phyloP scores from a whole-genome alignment of 2,888 invertebrate species.

The Pseudoips prasinana region DNA sequence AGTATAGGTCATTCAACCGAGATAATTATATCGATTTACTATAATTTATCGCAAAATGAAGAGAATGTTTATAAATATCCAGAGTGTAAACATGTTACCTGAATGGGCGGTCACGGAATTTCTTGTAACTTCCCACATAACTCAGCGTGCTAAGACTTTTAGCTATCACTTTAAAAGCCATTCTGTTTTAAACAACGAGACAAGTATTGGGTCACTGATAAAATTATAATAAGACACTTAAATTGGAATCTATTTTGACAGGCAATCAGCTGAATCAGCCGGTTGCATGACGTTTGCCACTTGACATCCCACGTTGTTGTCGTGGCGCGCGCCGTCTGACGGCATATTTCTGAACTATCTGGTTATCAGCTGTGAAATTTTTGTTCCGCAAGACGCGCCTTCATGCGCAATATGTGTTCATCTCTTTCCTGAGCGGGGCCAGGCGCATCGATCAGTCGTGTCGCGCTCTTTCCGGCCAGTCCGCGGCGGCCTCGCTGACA shows the following conservation, averaged over 20 bases:
- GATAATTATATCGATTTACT: too few relatives aligned
- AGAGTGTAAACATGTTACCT: conserved; percentile 46
- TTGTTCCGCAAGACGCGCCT: conserved; percentile 65
- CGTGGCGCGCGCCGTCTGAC: conserved; percentile 47
- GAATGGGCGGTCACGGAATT: conserved; percentile 57
- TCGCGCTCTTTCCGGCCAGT: conserved; percentile 66
- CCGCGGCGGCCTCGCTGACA: conserved; percentile 56
- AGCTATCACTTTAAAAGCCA: conserved; percentile 62
- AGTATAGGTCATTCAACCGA: too few relatives aligned
- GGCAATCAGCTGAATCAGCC: conserved; percentile 10
- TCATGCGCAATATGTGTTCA: conserved; percentile 72
- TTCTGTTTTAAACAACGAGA: conserved; percentile 30
- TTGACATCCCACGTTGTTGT: conserved; percentile 38
- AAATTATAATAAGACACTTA: conserved; percentile 2
- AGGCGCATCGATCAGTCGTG: conserved; percentile 58
- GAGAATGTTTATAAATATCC: too few relatives aligned
- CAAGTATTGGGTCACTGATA: conserved; percentile 3
- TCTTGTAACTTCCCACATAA: conserved; percentile 67
- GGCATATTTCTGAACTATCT: conserved; percentile 39
- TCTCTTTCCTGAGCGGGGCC: conserved; percentile 68
- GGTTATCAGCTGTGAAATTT: conserved; percentile 73
- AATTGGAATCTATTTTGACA: conserved; percentile 29
- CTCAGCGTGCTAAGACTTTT: conserved; percentile 61
- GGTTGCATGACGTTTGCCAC: conserved; percentile 23
- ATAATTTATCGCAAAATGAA: too few relatives aligned